phyloP scores from a whole-genome alignment of 2,113 vertebrate genomes.

The Lonchura striata region DNA sequence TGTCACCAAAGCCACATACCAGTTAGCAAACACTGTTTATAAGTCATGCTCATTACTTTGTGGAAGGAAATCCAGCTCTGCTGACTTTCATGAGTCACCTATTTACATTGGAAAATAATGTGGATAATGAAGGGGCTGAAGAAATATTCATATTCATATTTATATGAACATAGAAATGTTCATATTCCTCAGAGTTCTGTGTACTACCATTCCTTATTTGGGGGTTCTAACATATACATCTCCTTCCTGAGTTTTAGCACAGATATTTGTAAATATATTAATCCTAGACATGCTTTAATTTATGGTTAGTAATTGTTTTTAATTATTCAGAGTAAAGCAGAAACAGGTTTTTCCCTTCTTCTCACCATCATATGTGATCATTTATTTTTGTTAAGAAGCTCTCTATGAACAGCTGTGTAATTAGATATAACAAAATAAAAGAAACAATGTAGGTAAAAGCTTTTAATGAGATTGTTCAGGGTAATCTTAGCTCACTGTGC shows the following conservation, averaged over 20 bases:
- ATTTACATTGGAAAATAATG: not conserved
- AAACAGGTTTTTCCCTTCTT: not conserved
- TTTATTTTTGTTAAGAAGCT: not conserved
- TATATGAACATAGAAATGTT: too few species aligned
- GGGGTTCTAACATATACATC: not conserved
- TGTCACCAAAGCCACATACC: not conserved
- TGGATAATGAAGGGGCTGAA: not conserved
- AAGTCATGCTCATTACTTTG: fast-evolving
- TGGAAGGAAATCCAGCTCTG: not conserved
- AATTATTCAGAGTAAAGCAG: not conserved
- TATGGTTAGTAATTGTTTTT: not conserved
- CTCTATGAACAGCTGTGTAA: not conserved
- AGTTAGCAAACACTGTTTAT: not conserved
- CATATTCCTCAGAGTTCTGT: not conserved
- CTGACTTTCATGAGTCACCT: not conserved
- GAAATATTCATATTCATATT: too few species aligned
- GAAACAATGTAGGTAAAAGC: not conserved
- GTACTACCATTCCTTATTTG: not conserved
- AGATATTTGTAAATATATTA: not conserved
- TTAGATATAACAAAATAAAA: not conserved
- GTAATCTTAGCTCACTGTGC: not conserved
- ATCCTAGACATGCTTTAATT: not conserved
- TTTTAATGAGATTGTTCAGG: not conserved
- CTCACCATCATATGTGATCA: not conserved
- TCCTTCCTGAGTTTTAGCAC: not conserved